Base-by-base conservation (phyloP, 2,888 invertebrate species). In the Hirtodrosophila histrioides region DNA sequence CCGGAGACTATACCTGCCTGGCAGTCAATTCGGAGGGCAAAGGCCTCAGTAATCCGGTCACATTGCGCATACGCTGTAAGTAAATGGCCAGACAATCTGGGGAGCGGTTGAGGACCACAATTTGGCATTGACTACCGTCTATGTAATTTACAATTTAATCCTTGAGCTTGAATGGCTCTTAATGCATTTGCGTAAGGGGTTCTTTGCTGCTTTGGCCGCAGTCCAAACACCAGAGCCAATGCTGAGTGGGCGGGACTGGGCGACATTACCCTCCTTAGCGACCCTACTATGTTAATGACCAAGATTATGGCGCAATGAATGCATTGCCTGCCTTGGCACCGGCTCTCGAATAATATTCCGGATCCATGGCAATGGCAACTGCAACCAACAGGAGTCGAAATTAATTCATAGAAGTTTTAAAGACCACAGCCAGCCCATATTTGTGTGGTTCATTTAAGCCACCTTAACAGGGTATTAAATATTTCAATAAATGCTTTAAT, bases 1-100 rank as follows among this genome's bases (percentile, higher is more conserved):
- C 96, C n/a, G 97, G 97, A 4, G 95, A 96, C 91, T 97, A 97
- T 92, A 96, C 96, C 57, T 97, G 97, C 90, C 93, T 95, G 91
- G 97, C 97, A 31, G 95, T 95, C 61, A 97, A 97, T 92, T 94
- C 94, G 62, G 97, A 97, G 91, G 97, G 97, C 43, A 96, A 95
- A 81, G 95, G 96, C 73, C 93, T 94, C 51, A 95, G 95, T 91
- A 95, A 95, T 89, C 94, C 95, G 33, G 95, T 95, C 72, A 93
- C 94, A 41, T 91, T 95, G 75, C 92, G 94, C 63, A 94, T 95
- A 75, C 92, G 95, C 93, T 95, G 95, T 95, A 91, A 95, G 95
- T 93, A 90, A 77, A 82, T 69, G 62, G 53, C 56, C 58, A 56
- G 50, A 50, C 53, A 61, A 60, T 51, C 60, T 55, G 29, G 48